Base-by-base conservation (phyloP, 37 sponge, comb jelly and placozoan genomes). In the Cladorhizidae sp. region DNA sequence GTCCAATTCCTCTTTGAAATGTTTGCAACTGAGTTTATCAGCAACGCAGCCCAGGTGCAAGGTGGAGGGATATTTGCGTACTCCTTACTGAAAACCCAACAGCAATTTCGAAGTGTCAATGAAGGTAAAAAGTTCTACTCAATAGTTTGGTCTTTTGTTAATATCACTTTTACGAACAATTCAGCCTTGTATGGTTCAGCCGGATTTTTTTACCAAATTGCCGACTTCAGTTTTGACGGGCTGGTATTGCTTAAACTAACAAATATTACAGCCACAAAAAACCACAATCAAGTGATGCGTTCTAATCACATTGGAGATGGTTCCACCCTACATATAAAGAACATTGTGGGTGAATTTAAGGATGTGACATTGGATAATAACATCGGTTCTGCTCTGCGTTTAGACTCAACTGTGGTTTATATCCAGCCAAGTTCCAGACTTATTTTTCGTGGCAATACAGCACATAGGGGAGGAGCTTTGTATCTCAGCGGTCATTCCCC, bases 361-460 rank as follows among this genome's bases (percentile, higher is more conserved):
- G 67, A 65, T 31, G 11, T 65, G 67, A 65, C 67, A 35, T 65
- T 65, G 18, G 67, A 17, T 3, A 32, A 65, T 12, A 65, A 65
- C 35, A 2, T 5, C 7, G 67, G 67, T 35, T 65, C 67, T 15
- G 67, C 67, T 18, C 35, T 65, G 2, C 35, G 11, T 17, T 3
- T 65, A 1, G 67, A 35, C 7, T 65, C 67, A 31, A 9, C 67
- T 31, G 2, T 65, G 5, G 26, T 65, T 2, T 31, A 1, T 9
- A 2, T 65, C 31, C 18, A 35, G 7, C 35, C 67, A 3, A 31
- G 38, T 21, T 45, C 72, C 5, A 41, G 40, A 23, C 29, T 71
- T 39, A 71, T 9, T 49, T 71, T 71, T 6, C 43, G n/a, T 71
- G 26, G 45, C 2, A 71, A 71, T n/a, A 17, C 9, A 45, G 72